Base-by-base conservation (phyloP, 2,113 vertebrate species). In the Halcyon malimbica region DNA sequence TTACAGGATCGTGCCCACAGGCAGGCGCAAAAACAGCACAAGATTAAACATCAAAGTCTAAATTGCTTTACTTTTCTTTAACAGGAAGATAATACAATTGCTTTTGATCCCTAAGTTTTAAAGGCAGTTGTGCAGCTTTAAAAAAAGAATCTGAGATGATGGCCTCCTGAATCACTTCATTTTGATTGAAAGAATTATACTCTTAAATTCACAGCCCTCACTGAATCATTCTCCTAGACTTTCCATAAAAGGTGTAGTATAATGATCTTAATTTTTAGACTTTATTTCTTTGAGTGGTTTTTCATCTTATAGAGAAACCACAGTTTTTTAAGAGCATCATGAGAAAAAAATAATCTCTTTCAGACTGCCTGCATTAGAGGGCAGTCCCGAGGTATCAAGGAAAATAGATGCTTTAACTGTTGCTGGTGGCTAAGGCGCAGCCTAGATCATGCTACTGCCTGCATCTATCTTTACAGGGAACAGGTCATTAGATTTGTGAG, bases 81-180 rank as follows among this genome's bases (percentile, higher is more conserved):
- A 77, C 20, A 68, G 73, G 42, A 90, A 42, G 60, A 42, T 37
- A 91, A 94, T 67, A 62, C 46, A 93, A 77, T 68, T 74, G 59
- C 59, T 87, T 96, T 94, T 89, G 51, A 92, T 89, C 92, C 75
- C 82, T 63, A 68, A 68, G 31, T 91, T 88, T 90, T 95, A 60
- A 70, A 94, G 79, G 21, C 42, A 68, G 39, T 64, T 68, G 41
- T 50, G 69, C 80, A 88, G 18, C 7, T 83, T 93, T 88, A 62
- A 73, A 89, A 90, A 90, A 41, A 85, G 73, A 93, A 88, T 74
- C 31, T 69, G 46, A 87, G 50, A 80, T 56, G 28, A 87, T 29
- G 25, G 31, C 17, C 46, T 76, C 23, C 69, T 86, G 67, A 91
- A 90, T 91, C 44, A 67, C 73, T 86, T 71, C 64, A 93, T 75